Percentiles rank a stretch among this genome's conserved stretches.
These are phyloP conservation scores for Drosophila mettleri DNA, from an alignment of 2,888 invertebrate species.

Conservation along the genomic window DNA sequence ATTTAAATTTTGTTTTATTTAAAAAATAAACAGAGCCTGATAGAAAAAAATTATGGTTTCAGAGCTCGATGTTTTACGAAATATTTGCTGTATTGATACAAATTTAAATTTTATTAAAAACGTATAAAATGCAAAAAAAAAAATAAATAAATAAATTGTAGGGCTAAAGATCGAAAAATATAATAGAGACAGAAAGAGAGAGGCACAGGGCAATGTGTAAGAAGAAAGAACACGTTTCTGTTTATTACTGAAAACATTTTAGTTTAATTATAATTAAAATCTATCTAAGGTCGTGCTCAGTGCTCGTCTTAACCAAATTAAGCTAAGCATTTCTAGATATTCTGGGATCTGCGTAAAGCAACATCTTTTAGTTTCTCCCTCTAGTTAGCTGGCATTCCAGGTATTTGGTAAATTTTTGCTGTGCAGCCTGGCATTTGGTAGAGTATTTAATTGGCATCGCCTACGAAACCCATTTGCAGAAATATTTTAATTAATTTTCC, in stretches of 20 bases:
- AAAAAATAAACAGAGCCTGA: too few species aligned
- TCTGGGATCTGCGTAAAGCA: accelerated
- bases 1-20: too few species aligned
- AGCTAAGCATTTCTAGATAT: neutral
- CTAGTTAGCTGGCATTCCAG: slow-evolving; percentile 3
- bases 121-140: too few species aligned
- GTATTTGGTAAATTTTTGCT: slow-evolving; percentile 9
- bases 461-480: slow-evolving; percentile 24
- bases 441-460: slow-evolving; percentile 50
- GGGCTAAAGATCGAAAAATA: too few species aligned
- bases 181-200: too few species aligned
- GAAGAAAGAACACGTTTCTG: neutral
- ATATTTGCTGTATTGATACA: too few species aligned
- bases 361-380: neutral
- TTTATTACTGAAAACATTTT: neutral
- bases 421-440: slow-evolving; percentile 8
- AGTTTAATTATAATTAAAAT: neutral
- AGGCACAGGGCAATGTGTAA: too few species aligned
- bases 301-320: neutral
- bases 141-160: too few species aligned
- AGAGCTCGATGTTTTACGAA: too few species aligned
- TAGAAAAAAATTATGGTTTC: too few species aligned
- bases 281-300: neutral
- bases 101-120: too few species aligned
- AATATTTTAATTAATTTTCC: slow-evolving; percentile 70